Conservation (phyloP, 1,140 invertebrate species). For the Heliconius congener region DNA sequence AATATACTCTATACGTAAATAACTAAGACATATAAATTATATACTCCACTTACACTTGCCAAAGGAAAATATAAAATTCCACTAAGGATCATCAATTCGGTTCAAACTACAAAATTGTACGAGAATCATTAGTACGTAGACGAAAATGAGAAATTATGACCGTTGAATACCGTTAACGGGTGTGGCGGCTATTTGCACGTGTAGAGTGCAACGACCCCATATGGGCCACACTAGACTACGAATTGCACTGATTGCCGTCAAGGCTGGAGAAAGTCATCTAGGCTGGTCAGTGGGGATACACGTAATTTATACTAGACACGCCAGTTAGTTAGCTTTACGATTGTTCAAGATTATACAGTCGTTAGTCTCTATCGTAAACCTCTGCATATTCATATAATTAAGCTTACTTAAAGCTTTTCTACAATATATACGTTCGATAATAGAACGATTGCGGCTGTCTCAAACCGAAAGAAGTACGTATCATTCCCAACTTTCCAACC, state of each 20-base stretch:
- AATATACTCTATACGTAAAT: background rate
- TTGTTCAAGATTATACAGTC: background rate
- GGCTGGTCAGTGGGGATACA: conserved; percentile 12
- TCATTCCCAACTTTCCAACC: background rate
- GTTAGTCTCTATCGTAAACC: background rate
- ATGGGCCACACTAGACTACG: conserved; percentile 48
- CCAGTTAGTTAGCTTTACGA: background rate
- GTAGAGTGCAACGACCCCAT: conserved; percentile 62
- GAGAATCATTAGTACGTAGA: conserved; percentile 35
- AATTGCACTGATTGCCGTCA: conserved; percentile 36
- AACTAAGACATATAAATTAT: too few relatives aligned
- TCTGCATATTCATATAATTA: background rate
- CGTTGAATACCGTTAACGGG: conserved; percentile 63
- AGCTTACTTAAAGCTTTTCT: background rate
- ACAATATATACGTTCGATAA: background rate
- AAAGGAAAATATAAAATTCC: background rate
- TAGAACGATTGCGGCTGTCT: background rate
- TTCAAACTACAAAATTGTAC: conserved; percentile 26
- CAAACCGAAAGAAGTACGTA: background rate
- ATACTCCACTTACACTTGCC: background rate
- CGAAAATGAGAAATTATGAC: conserved; percentile 47
- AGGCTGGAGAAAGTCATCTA: conserved; percentile 36
- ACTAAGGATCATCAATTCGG: background rate
- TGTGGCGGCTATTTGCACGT: conserved; percentile 65
- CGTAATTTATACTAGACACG: background rate